Evolutionary conservation across 2,888 invertebrate species (phyloP).

Genomic region (Ceraclea dissimilis): DNA sequence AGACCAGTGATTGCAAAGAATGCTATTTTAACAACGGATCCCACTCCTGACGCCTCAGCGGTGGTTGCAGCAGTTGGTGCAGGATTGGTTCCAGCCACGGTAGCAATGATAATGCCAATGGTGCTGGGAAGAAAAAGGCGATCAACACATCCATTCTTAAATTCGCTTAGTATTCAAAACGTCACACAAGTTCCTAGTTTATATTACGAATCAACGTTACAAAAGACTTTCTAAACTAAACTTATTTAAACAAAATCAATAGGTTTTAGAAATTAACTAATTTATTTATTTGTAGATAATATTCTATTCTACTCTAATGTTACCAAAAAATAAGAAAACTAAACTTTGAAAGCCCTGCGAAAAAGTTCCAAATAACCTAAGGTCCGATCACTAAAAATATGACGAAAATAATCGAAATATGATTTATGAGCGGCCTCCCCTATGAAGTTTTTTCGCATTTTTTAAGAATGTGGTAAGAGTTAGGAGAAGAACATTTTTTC

Average conservation of each 20-base stretch:
- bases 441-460: too few relatives aligned
- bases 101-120: conserved; percentile 75
- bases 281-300: too few relatives aligned
- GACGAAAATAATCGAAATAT: too few relatives aligned
- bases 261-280: too few relatives aligned
- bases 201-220: conserved; percentile 21
- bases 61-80: conserved; percentile 68
- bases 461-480: too few relatives aligned
- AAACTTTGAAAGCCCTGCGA: too few relatives aligned
- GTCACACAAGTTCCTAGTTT: conserved; percentile 23
- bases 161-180: conserved; percentile 5
- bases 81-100: conserved; percentile 72
- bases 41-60: conserved; percentile 49
- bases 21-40: conserved; percentile 34
- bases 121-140: conserved; percentile 48
- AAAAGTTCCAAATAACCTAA: too few relatives aligned
- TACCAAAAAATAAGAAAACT: too few relatives aligned
- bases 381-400: too few relatives aligned
- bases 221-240: conserved; percentile 14
- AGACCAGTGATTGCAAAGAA: conserved; percentile 25
- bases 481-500: too few relatives aligned
- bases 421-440: too few relatives aligned
- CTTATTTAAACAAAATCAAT: background rate
- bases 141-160: background rate
- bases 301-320: too few relatives aligned